Conservation (phyloP, 2,888 invertebrate species). For the Drosophila demipolita region DNA sequence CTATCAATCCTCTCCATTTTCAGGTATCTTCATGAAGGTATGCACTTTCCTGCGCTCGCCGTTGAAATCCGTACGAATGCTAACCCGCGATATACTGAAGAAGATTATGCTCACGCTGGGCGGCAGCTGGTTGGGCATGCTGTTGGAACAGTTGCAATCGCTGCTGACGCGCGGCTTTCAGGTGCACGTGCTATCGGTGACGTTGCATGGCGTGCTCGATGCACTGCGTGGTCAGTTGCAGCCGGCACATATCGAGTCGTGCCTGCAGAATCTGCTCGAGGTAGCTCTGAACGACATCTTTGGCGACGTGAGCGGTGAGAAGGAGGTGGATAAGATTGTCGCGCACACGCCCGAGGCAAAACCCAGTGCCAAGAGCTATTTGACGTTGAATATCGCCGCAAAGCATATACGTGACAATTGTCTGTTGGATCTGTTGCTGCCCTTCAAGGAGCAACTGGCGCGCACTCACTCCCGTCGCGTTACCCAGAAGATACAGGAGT, state of each 20-base stretch:
- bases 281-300: constrained; percentile 96
- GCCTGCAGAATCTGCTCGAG: constrained; percentile 91
- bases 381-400: constrained; percentile 93
- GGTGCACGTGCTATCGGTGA: constrained; percentile 96
- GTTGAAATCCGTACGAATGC: constrained; percentile 92
- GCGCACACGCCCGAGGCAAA: constrained; percentile 93
- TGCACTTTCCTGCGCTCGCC: constrained; percentile 96
- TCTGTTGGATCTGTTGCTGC: constrained; percentile 91
- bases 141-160: constrained; percentile 92
- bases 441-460: constrained; percentile 92
- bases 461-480: constrained; percentile 92
- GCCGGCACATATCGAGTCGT: constrained; percentile 91
- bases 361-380: constrained; percentile 93
- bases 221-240: constrained; percentile 90
- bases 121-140: constrained; percentile 90
- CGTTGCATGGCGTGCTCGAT: constrained; percentile 93
- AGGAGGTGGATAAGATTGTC: constrained; percentile 93
- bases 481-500: constrained; percentile 92
- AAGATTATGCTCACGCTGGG: constrained; percentile 95
- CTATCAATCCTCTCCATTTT: neutral
- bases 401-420: constrained; percentile 91
- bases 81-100: constrained; percentile 95
- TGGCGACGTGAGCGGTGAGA: constrained; percentile 94
- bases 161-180: constrained; percentile 95
- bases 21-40: constrained; percentile 93